Percentiles rank a stretch among this genome's conserved stretches.
Evolutionary conservation across 1,140 invertebrate species (phyloP).

Genomic region (Saccostrea echinata): DNA sequence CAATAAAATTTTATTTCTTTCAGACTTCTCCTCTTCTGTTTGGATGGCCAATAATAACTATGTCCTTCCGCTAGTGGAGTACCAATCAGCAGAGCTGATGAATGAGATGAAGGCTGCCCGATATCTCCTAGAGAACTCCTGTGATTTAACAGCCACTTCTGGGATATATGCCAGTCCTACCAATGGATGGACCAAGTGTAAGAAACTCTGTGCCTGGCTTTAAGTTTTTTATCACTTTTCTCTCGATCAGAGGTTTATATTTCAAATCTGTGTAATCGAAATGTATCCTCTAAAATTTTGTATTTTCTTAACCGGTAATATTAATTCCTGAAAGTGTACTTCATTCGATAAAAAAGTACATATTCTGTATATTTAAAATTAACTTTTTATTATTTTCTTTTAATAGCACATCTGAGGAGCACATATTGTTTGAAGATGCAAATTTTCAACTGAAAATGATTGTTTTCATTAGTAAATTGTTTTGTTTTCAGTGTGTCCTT

Average conservation of each 20-base stretch:
- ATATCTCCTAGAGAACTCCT: constrained; percentile 32
- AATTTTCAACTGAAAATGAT: neutral
- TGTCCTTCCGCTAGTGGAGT: constrained; percentile 11
- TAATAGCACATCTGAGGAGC: too few species aligned
- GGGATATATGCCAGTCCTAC: neutral
- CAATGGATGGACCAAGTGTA: constrained; percentile 42
- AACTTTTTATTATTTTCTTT: too few species aligned
- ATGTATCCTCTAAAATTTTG: too few species aligned
- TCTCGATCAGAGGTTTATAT: too few species aligned
- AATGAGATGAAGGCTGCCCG: constrained; percentile 40
- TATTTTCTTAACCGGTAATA: too few species aligned
- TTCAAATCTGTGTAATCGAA: too few species aligned
- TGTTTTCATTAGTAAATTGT: neutral
- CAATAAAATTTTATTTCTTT: constrained; percentile 1
- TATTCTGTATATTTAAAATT: too few species aligned
- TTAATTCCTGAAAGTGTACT: too few species aligned
- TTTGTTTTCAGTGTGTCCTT: neutral
- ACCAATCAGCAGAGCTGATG: constrained; percentile 27
- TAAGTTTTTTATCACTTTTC: too few species aligned
- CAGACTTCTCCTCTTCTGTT: constrained; percentile 51
- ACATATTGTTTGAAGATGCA: neutral
- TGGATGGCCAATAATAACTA: constrained; percentile 44
- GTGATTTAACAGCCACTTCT: constrained; percentile 21
- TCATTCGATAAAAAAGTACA: too few species aligned
- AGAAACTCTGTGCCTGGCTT: neutral